Conservation (phyloP, 2,888 invertebrate species). For the Galeopsomyia nigrocyanea region DNA sequence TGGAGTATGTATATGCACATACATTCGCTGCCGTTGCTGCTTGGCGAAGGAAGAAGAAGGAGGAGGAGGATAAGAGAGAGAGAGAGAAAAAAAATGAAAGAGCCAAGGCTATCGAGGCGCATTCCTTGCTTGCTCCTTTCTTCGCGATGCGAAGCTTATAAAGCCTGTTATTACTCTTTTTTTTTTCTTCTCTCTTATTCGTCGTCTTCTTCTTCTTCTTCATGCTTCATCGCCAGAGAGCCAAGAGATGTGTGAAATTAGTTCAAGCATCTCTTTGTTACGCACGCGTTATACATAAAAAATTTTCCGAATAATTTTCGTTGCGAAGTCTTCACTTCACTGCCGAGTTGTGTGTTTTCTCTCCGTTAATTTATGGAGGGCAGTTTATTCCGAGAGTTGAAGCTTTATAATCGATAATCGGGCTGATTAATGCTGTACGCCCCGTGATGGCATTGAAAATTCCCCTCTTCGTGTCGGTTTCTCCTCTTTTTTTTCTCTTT, state of each 20-base stretch:
- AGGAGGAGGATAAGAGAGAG: too few relatives aligned
- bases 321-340: neutral
- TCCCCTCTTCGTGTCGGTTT: neutral
- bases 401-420: conserved; percentile 32
- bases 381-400: neutral
- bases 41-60: too few relatives aligned
- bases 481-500: too few relatives aligned
- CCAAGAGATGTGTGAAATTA: too few relatives aligned
- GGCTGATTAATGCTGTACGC: conserved; percentile 25
- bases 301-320: conserved; percentile 1
- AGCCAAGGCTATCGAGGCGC: conserved; percentile 66
- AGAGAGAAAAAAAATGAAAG: conserved; percentile 32
- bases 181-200: neutral
- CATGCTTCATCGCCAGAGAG: neutral
- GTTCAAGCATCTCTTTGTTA: too few relatives aligned
- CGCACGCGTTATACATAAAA: too few relatives aligned
- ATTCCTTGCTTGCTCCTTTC: conserved; percentile 51
- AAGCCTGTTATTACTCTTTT: neutral
- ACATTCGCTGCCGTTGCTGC: too few relatives aligned
- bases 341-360: neutral
- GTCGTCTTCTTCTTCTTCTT: neutral
- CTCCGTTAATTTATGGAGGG: conserved; percentile 4
- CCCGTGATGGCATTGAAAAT: conserved; percentile 15
- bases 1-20: too few relatives aligned
- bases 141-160: neutral